A percentile compares a stretch with the other conserved stretches of the same genome.
Conservation (phyloP, 2,888 invertebrate species). For the Zelleria hepariella region DNA sequence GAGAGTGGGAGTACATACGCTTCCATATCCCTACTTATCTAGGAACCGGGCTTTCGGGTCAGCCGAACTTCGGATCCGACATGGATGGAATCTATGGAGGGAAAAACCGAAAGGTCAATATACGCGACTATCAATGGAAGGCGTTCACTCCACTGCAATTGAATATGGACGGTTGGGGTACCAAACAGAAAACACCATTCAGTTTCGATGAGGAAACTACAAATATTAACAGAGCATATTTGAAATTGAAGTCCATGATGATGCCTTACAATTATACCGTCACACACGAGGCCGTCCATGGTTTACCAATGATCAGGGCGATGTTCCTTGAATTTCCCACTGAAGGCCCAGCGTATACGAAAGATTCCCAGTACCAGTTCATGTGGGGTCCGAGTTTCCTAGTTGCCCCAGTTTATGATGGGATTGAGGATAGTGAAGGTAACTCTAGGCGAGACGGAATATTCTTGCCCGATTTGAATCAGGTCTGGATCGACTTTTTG, state of each 20-base stretch:
- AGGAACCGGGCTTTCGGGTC: constrained; percentile 55
- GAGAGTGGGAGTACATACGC: constrained; percentile 60
- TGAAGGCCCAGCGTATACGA: constrained; percentile 37
- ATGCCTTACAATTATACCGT: constrained; percentile 60
- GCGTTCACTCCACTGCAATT: constrained; percentile 58
- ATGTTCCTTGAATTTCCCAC: constrained; percentile 58
- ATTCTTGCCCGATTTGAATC: constrained; percentile 42
- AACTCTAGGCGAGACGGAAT: constrained; percentile 39
- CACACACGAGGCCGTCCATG: constrained; percentile 39
- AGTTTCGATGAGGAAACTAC: constrained; percentile 44
- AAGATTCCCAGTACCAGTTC: constrained; percentile 56
- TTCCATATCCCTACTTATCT: constrained; percentile 63
- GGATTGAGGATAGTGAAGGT: constrained; percentile 15
- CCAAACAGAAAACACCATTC: constrained; percentile 50
- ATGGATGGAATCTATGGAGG: constrained; percentile 62
- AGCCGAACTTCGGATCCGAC: constrained; percentile 55
- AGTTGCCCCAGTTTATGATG: constrained; percentile 52
- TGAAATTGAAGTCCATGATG: constrained; percentile 56
- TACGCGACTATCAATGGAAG: constrained; percentile 64
- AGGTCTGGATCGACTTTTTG: constrained; percentile 56
- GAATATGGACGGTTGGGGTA: constrained; percentile 65
- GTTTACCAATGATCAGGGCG: constrained; percentile 55
- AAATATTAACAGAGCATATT: constrained; percentile 50
- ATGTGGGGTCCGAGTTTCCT: constrained; percentile 63
- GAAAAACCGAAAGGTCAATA: constrained; percentile 38